Conservation (phyloP, 1,140 invertebrate genomes). For the Caenorhabditis briggsae region DNA sequence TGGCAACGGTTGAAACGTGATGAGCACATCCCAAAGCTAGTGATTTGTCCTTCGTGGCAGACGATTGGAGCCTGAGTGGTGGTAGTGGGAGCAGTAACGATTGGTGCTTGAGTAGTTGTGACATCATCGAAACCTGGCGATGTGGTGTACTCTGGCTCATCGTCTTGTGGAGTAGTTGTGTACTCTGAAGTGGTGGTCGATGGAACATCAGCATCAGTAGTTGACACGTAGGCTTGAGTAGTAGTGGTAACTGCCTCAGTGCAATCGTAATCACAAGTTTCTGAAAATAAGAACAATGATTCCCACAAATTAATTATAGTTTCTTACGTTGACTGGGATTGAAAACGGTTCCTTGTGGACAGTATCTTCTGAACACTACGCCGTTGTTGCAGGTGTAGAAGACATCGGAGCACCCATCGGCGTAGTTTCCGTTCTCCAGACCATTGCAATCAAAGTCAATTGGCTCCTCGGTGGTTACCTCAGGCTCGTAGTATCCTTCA, state of each 20-base stretch:
- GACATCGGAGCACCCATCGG: conserved; percentile 10
- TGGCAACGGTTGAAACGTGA: conserved; percentile 34
- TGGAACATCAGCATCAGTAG: not conserved
- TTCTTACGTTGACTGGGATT: conserved; percentile 22
- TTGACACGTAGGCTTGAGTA: not conserved
- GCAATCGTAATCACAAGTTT: conserved; percentile 14
- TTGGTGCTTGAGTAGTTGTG: not conserved
- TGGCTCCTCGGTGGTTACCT: not conserved
- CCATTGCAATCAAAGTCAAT: conserved; percentile 31
- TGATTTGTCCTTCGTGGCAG: conserved; percentile 29
- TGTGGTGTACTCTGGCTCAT: not conserved
- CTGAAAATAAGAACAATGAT: not conserved
- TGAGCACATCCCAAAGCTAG: conserved; percentile 15
- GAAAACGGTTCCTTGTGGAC: conserved; percentile 22
- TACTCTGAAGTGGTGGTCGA: not conserved
- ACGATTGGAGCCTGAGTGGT: conserved; percentile 1
- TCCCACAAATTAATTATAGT: not conserved
- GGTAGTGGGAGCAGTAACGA: not conserved
- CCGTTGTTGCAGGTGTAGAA: conserved; percentile 21
- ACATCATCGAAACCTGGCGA: conserved; percentile 6
- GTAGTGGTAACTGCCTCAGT: not conserved
- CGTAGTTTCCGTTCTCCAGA: conserved; percentile 30
- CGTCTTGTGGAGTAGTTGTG: not conserved
- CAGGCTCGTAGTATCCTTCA: conserved; percentile 11
- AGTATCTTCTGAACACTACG: not conserved